phyloP scores from a whole-genome alignment of 2,888 invertebrate species.

The Willowsia nigromaculata region DNA sequence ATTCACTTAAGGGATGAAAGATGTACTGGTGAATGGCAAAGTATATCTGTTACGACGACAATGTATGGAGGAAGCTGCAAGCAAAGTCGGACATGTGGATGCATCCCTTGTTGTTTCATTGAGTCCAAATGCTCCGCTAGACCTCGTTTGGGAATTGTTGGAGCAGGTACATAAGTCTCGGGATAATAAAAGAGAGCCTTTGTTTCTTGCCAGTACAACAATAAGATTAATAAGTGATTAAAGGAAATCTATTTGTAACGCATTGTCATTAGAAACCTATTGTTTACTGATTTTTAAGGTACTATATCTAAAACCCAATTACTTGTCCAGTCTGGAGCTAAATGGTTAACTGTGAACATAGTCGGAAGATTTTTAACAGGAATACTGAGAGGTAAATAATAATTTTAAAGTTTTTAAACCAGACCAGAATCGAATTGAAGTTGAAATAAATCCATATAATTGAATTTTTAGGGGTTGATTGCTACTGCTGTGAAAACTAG shows the following conservation, averaged over 20 bases:
- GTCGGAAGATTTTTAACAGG: conserved; percentile 98
- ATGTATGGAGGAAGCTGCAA: conserved; percentile 84
- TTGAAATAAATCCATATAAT: background rate
- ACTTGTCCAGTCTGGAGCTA: conserved; percentile 99
- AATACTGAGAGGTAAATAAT: conserved; percentile 91
- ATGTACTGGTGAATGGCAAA: conserved; percentile 90
- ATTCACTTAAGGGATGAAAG: conserved; percentile 96
- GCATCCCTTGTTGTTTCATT: conserved; percentile 87
- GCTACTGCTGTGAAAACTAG: conserved; percentile 99
- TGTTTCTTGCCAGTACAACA: conserved; percentile 91
- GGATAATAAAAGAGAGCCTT: conserved; percentile 89
- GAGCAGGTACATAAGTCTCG: conserved; percentile 85
- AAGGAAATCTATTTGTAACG: too few relatives aligned
- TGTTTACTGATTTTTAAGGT: conserved; percentile 93
- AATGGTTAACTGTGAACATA: conserved; percentile 98
- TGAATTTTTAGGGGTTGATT: conserved; percentile 88
- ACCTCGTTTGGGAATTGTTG: conserved; percentile 84
- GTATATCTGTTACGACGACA: conserved; percentile 88
- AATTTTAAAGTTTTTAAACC: background rate
- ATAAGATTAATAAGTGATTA: conserved; percentile 92
- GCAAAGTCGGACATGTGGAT: conserved; percentile 84
- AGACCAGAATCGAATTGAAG: background rate
- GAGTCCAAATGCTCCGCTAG: conserved; percentile 83
- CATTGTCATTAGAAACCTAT: too few relatives aligned
- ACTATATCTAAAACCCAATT: conserved; percentile 96